Base-by-base conservation (phyloP, 2,797 vertebrate genomes). In the Coregonus ussuriensis region DNA sequence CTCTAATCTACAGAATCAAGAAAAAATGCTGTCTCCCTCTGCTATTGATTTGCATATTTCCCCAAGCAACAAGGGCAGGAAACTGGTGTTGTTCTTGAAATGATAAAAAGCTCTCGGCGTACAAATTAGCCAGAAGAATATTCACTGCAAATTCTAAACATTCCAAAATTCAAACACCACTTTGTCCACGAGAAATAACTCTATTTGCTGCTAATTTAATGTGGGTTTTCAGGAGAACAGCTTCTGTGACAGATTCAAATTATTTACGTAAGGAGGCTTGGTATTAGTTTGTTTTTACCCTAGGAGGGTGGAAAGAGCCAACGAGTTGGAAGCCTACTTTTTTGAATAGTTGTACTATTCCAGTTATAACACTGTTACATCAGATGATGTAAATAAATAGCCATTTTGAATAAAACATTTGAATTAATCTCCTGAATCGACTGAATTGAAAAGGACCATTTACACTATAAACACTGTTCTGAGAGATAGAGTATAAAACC, bases 141-240 rank as follows among this genome's bases (percentile, higher is more conserved):
- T 47, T 47, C 41, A 47, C 41, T 47, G 41, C 41, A 47, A 47
- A 47, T 6, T 25, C 37, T 74, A 83, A 91, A 89, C 84, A 87
- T 84, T 88, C 84, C 82, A 69, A 54, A 72, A 56, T 76, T 47
- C 75, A 69, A 86, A 87, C 86, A 74, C 67, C 65, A 72, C 31
- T 88, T 86, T 85, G 89, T 90, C 88, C 87, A 88, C 76, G 79
- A 87, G 74, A 80, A 84, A 84, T 59, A 82, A 73, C 74, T 82
- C 25, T 79, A 84, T 88, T 77, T 86, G 79, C 77, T 78, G 81
- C 89, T 88, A 88, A 89, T 89, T 82, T 82, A 74, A 87, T 88
- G 83, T 81, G 75, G 33, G 15, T 71, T 62, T 71, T 11, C 6
- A 81, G 74, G 83, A 87, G 76, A 86, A 83, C 81, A 70, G 72